These are phyloP conservation scores for Phyllostomus discolor DNA, from an alignment of 2,113 vertebrate genomes.

Conservation along the genomic window DNA sequence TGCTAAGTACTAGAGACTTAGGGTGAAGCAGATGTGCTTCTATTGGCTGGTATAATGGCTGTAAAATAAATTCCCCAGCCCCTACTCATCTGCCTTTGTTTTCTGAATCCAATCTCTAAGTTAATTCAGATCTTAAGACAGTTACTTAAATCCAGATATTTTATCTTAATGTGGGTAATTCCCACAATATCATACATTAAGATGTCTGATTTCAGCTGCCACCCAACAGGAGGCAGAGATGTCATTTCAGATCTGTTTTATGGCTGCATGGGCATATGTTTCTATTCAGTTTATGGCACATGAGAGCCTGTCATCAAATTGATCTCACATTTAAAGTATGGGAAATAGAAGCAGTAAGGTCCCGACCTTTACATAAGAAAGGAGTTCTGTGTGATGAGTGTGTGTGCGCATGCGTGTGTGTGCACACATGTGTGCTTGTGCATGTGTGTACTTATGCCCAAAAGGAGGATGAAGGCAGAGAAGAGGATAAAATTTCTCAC, in stretches of 20 bases:
- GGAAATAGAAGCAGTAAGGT: constrained; percentile 20
- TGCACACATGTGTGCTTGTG: no score
- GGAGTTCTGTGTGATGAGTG: neutral
- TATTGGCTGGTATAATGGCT: neutral
- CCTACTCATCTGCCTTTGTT: constrained; percentile 21
- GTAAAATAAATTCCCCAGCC: neutral
- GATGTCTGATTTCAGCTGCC: constrained; percentile 75
- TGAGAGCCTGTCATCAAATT: constrained; percentile 57
- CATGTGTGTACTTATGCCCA: neutral
- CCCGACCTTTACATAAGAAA: constrained; percentile 6
- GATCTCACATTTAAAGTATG: constrained; percentile 41
- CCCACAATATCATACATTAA: constrained; percentile 74
- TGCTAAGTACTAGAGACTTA: neutral
- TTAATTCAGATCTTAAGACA: constrained; percentile 69
- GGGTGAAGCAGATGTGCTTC: neutral
- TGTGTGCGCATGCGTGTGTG: no score
- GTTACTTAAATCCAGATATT: constrained; percentile 75
- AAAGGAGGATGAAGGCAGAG: neutral
- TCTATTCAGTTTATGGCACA: constrained; percentile 64
- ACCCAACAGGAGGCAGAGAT: constrained; percentile 65
- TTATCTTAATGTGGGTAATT: constrained; percentile 75
- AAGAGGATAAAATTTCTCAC: neutral
- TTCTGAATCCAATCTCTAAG: constrained; percentile 47
- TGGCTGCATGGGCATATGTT: constrained; percentile 67
- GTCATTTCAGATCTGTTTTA: constrained; percentile 63